Evolutionary conservation across 2,113 vertebrate species (phyloP).

Genomic region (Solea senegalensis): DNA sequence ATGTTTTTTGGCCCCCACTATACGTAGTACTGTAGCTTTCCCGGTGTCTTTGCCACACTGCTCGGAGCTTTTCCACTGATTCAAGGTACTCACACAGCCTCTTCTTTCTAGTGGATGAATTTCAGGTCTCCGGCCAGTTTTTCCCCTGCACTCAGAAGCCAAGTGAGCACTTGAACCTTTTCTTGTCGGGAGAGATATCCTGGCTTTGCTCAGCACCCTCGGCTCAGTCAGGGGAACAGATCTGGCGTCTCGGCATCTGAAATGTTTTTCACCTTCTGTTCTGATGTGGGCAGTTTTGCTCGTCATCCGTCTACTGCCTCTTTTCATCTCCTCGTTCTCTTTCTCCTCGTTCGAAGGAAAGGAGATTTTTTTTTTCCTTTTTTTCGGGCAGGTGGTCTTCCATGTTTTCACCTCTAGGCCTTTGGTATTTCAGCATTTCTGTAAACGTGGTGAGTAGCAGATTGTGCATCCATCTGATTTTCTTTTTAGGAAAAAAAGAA

Average conservation of each 20-base stretch:
- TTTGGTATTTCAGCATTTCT: conserved; percentile 24
- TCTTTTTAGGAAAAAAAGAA: neutral
- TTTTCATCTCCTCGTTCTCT: conserved; percentile 1
- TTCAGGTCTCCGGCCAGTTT: conserved; percentile 32
- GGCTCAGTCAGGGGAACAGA: conserved; percentile 5
- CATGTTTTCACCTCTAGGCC: conserved; percentile 32
- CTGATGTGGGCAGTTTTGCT: conserved; percentile 10
- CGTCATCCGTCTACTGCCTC: conserved; percentile 19
- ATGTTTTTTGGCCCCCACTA: conserved; percentile 18
- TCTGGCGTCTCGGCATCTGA: conserved; percentile 2
- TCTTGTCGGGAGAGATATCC: conserved; percentile 24
- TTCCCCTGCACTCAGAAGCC: conserved; percentile 21
- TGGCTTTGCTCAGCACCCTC: conserved; percentile 2
- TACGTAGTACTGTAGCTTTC: neutral
- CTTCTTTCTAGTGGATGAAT: conserved; percentile 27
- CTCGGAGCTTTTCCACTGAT: conserved; percentile 9
- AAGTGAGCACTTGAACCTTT: conserved; percentile 39
- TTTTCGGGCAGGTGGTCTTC: conserved; percentile 28
- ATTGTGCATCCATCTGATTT: conserved; percentile 37
- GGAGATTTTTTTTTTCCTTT: conserved; percentile 30
- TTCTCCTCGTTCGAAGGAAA: no score
- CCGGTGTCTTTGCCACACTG: neutral
- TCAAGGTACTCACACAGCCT: conserved; percentile 24
- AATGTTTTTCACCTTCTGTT: conserved; percentile 24
- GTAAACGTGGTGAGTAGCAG: conserved; percentile 14